phyloP scores from a whole-genome alignment of 2,113 vertebrate genomes.

The Pachypanchax playfairii region DNA sequence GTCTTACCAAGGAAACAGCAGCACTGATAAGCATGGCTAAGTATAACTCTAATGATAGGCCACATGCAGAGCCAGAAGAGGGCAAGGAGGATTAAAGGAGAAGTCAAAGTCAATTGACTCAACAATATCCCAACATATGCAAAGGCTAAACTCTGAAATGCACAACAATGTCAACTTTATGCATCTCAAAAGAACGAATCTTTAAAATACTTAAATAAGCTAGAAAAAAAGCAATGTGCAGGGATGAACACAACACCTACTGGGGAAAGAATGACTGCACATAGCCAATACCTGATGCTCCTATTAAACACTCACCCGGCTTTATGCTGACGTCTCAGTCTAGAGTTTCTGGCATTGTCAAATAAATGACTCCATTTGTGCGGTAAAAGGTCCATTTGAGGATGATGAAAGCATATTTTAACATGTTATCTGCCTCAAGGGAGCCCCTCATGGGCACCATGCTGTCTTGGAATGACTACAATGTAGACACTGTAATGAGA shows the following conservation, averaged over 20 bases:
- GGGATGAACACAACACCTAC: neutral
- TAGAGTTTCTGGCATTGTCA: slow-evolving; percentile 20
- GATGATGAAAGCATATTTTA: neutral
- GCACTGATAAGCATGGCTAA: slow-evolving; percentile 65
- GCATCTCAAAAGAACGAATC: neutral
- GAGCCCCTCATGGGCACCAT: slow-evolving; percentile 7
- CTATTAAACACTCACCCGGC: neutral
- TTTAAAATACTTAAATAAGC: neutral
- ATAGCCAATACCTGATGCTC: neutral
- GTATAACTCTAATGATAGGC: slow-evolving; percentile 64
- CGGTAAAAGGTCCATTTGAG: slow-evolving; percentile 3
- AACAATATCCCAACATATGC: slow-evolving; percentile 10
- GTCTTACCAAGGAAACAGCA: slow-evolving; percentile 41
- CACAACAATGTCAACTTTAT: neutral
- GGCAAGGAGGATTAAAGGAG: slow-evolving; percentile 53
- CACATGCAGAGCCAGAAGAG: slow-evolving; percentile 43
- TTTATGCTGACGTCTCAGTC: neutral
- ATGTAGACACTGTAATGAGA: slow-evolving; percentile 21
- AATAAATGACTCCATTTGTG: slow-evolving; percentile 30
- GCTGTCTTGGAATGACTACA: slow-evolving; percentile 30
- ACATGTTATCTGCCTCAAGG: slow-evolving; percentile 43
- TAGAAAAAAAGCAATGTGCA: neutral
- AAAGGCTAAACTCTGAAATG: neutral
- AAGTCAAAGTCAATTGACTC: slow-evolving; percentile 51
- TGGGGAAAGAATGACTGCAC: neutral